phyloP scores from a whole-genome alignment of 2,797 vertebrate genomes.

The Crocidura indochinensis region DNA sequence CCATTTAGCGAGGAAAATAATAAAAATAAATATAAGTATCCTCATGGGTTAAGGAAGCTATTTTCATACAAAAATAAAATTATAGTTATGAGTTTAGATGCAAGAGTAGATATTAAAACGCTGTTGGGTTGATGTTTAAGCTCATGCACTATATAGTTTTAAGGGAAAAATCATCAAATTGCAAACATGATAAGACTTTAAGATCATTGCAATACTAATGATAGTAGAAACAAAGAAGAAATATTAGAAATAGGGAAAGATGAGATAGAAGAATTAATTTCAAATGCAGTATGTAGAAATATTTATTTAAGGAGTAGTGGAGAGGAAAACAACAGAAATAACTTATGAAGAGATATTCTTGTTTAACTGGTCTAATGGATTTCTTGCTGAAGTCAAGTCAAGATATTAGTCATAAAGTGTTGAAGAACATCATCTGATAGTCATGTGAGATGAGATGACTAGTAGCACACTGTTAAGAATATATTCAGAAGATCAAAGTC shows the following conservation, averaged over 20 bases:
- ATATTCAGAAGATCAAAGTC: neutral
- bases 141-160: neutral
- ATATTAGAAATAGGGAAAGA: no score
- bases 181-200: neutral
- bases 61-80: conserved; percentile 40
- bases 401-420: neutral
- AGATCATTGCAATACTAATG: neutral
- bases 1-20: neutral
- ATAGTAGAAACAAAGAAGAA: neutral
- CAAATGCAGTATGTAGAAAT: neutral
- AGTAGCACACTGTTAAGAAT: neutral
- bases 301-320: neutral
- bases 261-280: neutral
- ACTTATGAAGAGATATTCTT: neutral
- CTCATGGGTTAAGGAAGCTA: neutral
- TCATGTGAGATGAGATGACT: neutral
- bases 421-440: neutral
- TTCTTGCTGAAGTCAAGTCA: neutral
- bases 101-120: neutral
- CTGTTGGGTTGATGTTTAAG: neutral
- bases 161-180: neutral
- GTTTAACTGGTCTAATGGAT: neutral
- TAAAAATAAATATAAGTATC: neutral
- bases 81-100: neutral
- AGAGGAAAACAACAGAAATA: neutral